Evolutionary conservation across 2,888 invertebrate genomes (phyloP), one percentile per base, ranked within the genome.

Genomic region (Eustalomyia histrio): DNA sequence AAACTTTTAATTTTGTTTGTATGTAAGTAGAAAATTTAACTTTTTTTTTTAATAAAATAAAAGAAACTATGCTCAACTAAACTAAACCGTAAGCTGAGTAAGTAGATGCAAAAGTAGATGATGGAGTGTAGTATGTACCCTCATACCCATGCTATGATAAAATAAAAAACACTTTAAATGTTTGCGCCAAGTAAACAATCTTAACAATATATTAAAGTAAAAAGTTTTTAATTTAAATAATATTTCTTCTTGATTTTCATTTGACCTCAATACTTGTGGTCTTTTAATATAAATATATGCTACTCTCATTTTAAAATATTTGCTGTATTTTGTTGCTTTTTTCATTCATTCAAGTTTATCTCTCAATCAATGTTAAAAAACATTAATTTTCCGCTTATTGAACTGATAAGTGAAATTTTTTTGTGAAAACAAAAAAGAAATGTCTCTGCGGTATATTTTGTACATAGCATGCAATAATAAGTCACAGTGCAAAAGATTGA

Each of bases 1-100:
- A 29, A 84, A 84, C 80, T 85, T 85, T 84, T 84, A 83, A 83
- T 83, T 85, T 83, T 83, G 83, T 82, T 83, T 78, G 76, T 79
- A 76, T 82, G 75, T 29, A 21, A 21, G 21, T 55, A 33, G 43
- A 60, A 78, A 71, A 71, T 61, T 69, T 74, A 60, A 60, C 33
- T 64, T 65, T 71, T 61, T 53, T 67, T 39, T 55, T 57, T 6
- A 6, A 29, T 14, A 64, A 60, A 69, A 24, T 16, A 14, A 39
- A 63, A 53, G 35, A 39, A 63, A 29, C 29, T 29, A 21, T 67
- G 52, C 47, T 17, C 21, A 57, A 61, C 29, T 18, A n/a, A 73
- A 47, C 24, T 53, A 33, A 33, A 33, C 33, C 14, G 8, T 29
- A 57, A 57, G 57, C 29, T 47, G 43, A n/a, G n/a, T n/a, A 47